Base-by-base conservation (phyloP, 2,888 invertebrate species). In the Caenorhabditis zanzibari region DNA sequence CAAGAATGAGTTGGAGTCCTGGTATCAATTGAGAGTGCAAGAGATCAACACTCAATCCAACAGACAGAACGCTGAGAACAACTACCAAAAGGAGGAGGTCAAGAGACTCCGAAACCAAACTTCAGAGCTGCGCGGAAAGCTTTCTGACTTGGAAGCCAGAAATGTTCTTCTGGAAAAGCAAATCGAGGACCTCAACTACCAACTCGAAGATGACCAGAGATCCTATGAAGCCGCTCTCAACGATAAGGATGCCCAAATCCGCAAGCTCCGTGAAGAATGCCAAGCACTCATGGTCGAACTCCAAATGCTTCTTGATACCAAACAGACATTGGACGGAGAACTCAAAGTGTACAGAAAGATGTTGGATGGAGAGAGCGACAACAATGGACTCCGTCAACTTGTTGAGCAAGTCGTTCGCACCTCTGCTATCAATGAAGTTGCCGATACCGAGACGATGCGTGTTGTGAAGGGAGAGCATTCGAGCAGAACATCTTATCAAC, bases 341-440 rank as follows among this genome's bases (percentile, higher is more conserved):
- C 94, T 94, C 86, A 93, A 93, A 85, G 94, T 94, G 84, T 94
- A 94, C 93, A 92, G 94, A 85, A 94, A 94, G 87, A 93, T 94
- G 91, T 90, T 94, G 90, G 94, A 94, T 90, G 93, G 93, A 61
- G 94, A 94, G 86, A 94, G 94, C 89, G 93, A 92, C 91, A 93
- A 93, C n/a, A 88, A 89, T 38, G 92, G 92, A 12, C 89, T 92
- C 63, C 87, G 90, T 47, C 92, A 92, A 72, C 86, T 92, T 28
- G 92, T 92, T 56, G 92, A 92, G 71, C 92, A 92, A 81, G 91
- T 92, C 49, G 91, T 91, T 26, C 87, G 90, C 49, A 92, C 92
- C 52, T 90, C 90, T 58, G 91, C 90, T 58, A 90, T 91, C 85
- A 89, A 88, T 52, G 88, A 90, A 63, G 85, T 81, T 38, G 89